Conservation (phyloP, 2,888 invertebrate genomes). For the Elmis aenea region DNA sequence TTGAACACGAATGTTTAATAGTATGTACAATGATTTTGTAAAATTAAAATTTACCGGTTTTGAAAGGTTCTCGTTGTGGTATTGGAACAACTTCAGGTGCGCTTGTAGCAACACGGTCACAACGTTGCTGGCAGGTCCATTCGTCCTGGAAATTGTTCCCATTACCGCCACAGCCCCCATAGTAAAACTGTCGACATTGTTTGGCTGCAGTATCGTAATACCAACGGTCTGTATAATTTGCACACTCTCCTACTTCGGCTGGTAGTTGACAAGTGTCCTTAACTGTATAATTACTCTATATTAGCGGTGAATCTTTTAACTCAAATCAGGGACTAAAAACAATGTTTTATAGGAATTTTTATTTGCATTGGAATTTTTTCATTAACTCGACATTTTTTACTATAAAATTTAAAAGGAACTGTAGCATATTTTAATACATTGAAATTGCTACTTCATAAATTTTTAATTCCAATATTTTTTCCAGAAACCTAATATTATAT, state of each 20-base stretch:
- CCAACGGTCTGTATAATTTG: slow-evolving; percentile 70
- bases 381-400: no score
- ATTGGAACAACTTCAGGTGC: slow-evolving; percentile 9
- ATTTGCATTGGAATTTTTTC: no score
- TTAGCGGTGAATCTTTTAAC: no score
- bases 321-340: no score
- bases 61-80: neutral
- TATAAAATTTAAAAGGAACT: no score
- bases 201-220: slow-evolving; percentile 75
- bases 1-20: neutral
- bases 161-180: slow-evolving; percentile 90
- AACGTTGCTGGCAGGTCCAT: slow-evolving; percentile 61
- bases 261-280: slow-evolving; percentile 71
- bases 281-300: no score
- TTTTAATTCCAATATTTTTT: no score
- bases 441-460: no score
- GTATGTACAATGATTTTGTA: neutral
- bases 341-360: no score
- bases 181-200: slow-evolving; percentile 76
- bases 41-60: slow-evolving; percentile 1
- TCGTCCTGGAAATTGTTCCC: slow-evolving; percentile 75
- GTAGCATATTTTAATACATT: no score
- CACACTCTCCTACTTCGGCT: slow-evolving; percentile 71
- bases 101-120: slow-evolving; percentile 39
- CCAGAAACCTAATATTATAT: no score